Conservation (phyloP, 2,797 vertebrate species). For the Sphenodon punctatus region DNA sequence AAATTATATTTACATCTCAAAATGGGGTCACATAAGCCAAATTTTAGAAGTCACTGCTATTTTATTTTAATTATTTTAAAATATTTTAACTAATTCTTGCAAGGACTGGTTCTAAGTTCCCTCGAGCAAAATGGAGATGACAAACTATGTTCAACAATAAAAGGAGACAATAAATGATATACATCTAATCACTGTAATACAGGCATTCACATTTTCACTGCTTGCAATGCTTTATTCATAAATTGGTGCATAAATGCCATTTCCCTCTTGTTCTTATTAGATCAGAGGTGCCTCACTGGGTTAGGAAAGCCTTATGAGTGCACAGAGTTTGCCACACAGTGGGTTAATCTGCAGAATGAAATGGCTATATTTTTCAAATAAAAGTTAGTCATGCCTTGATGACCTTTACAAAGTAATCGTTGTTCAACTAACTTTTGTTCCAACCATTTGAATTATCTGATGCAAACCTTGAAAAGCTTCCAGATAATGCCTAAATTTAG, state of each 20-base stretch:
- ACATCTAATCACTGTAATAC: background rate
- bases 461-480: background rate
- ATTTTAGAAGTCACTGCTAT: background rate
- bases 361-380: background rate
- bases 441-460: background rate
- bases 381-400: background rate
- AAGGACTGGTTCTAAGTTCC: background rate
- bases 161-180: background rate
- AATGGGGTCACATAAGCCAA: too few relatives aligned
- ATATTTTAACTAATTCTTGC: background rate
- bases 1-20: too few relatives aligned
- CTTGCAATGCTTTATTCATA: background rate
- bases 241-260: background rate
- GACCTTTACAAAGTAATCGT: background rate
- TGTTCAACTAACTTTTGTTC: background rate
- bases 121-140: background rate
- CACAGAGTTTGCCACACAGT: background rate
- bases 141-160: background rate
- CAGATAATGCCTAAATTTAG: background rate
- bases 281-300: background rate
- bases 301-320: background rate
- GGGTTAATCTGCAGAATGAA: background rate
- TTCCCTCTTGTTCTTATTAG: background rate
- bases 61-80: background rate
- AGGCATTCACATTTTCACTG: background rate